Conservation (phyloP, 2,113 vertebrate species). For the Vombatus ursinus region DNA sequence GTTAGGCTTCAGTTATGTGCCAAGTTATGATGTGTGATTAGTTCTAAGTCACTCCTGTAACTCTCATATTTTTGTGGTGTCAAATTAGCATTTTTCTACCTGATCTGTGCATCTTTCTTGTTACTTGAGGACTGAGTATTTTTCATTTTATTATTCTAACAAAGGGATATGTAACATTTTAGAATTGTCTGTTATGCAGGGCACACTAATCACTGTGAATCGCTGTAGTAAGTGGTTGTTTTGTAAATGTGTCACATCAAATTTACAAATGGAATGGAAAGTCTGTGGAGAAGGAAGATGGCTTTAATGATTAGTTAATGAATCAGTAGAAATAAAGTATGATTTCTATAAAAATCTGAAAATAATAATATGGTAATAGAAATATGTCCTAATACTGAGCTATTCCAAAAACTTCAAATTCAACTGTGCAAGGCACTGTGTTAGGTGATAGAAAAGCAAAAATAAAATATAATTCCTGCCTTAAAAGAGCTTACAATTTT, state of each 20-base stretch:
- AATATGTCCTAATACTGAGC: background rate
- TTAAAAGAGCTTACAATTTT: background rate
- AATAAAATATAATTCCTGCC: background rate
- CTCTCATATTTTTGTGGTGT: background rate
- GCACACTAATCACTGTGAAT: background rate
- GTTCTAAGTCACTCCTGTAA: background rate
- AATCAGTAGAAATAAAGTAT: background rate
- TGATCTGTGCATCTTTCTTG: background rate
- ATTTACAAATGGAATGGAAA: background rate
- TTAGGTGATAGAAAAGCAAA: background rate
- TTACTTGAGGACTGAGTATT: background rate
- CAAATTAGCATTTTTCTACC: background rate
- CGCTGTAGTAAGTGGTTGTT: background rate
- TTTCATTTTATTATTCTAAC: background rate
- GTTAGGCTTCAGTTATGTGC: background rate
- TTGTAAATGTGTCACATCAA: background rate
- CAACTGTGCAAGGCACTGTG: background rate
- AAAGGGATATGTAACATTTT: background rate
- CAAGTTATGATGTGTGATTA: background rate
- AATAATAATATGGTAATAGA: background rate
- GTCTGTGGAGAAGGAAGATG: background rate
- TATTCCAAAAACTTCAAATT: background rate
- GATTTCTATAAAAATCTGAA: background rate
- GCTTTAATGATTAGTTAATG: background rate
- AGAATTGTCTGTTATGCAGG: background rate